Conservation (phyloP, 1,140 invertebrate species). For the Ylistrum balloti region DNA sequence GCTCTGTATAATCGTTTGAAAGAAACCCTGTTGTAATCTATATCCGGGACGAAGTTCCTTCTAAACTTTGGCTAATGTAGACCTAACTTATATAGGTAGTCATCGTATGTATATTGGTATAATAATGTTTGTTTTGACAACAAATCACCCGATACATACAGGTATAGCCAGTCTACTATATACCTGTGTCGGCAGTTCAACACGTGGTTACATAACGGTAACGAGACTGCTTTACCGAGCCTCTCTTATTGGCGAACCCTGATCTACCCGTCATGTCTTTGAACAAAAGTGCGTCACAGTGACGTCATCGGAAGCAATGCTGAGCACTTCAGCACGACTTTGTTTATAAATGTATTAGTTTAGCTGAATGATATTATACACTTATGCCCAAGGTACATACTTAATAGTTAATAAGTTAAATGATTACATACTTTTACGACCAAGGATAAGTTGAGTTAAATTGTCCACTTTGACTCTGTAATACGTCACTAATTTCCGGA, state of each 20-base stretch:
- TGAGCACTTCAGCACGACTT: background rate
- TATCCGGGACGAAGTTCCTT: background rate
- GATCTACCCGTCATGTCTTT: too few relatives aligned
- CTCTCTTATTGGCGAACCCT: too few relatives aligned
- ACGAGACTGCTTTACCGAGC: background rate
- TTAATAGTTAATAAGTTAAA: too few relatives aligned
- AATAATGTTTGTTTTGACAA: slow-evolving; percentile 6
- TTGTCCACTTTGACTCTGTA: background rate
- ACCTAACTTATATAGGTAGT: background rate
- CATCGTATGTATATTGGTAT: background rate
- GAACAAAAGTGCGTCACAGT: background rate
- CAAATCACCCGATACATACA: background rate
- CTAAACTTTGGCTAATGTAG: background rate
- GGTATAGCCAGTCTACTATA: background rate
- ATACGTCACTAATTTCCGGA: slow-evolving; percentile 8
- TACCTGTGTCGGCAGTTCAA: background rate
- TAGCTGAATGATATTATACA: background rate
- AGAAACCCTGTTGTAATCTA: background rate
- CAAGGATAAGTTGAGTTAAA: background rate
- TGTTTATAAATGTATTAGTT: background rate
- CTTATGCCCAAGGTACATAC: background rate
- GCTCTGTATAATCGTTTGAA: background rate
- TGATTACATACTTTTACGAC: too few relatives aligned
- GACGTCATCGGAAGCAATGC: slow-evolving; percentile 12
- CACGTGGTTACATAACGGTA: background rate